A percentile compares a stretch with the other conserved stretches of the same genome.
Evolutionary conservation across 2,113 vertebrate genomes (phyloP).

Genomic region (Pseudorhombus dupliciocellatus): DNA sequence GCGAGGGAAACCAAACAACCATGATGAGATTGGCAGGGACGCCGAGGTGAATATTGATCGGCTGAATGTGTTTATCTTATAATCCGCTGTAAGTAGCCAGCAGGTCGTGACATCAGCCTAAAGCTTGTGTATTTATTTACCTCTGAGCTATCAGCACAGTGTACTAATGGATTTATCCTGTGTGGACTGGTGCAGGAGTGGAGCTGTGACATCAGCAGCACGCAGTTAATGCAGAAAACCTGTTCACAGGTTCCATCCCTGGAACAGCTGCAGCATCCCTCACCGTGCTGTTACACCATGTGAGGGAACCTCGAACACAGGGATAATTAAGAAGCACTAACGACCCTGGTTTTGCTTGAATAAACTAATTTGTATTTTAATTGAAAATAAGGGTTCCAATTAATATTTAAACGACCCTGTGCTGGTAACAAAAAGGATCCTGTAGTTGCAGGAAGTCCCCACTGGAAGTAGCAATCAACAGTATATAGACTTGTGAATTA

Average conservation of each 20-base stretch:
- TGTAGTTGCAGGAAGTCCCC: not conserved
- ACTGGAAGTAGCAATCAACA: not conserved
- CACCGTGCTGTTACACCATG: too few species aligned
- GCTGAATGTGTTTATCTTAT: conserved; percentile 23
- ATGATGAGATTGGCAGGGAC: conserved; percentile 27
- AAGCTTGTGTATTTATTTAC: conserved; percentile 2
- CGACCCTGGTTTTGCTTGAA: not conserved
- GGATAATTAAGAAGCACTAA: not conserved
- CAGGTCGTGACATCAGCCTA: conserved; percentile 1
- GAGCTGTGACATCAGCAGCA: too few species aligned
- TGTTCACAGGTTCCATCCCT: too few species aligned
- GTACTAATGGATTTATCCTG: not conserved
- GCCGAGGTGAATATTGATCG: conserved; percentile 33
- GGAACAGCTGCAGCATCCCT: too few species aligned
- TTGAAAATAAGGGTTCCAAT: conserved; percentile 14
- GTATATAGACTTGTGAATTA: too few species aligned
- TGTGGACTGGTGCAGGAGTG: not conserved
- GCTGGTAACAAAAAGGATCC: not conserved
- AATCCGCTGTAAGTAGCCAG: conserved; percentile 18
- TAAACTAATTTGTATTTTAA: conserved; percentile 8
- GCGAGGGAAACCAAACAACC: conserved; percentile 25
- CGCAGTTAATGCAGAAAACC: too few species aligned
- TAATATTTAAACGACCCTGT: conserved; percentile 9
- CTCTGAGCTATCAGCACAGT: conserved; percentile 13
- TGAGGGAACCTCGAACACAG: too few species aligned